Evolutionary conservation across 2,113 vertebrate species (phyloP).

Genomic region (Megalops atlanticus): DNA sequence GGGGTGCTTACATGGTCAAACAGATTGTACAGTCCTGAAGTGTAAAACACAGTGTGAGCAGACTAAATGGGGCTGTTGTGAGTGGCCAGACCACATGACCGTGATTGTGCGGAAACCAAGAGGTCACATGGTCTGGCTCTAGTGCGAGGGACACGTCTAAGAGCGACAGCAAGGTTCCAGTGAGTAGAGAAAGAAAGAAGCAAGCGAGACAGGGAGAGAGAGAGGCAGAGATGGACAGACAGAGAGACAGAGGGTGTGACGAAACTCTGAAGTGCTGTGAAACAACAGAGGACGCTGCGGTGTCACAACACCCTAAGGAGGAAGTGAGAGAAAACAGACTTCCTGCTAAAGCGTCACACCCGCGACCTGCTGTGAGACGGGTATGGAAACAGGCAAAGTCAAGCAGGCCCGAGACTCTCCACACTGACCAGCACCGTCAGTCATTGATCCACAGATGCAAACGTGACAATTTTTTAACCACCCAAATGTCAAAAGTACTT

Average conservation of each 20-base stretch:
- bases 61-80: neutral
- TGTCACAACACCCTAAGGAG: conserved; percentile 35
- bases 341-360: conserved; percentile 38
- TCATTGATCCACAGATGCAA: too few relatives aligned
- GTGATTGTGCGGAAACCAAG: conserved; percentile 18
- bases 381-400: conserved; percentile 3
- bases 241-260: neutral
- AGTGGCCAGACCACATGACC: neutral
- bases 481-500: too few relatives aligned
- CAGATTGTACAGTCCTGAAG: neutral
- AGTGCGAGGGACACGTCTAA: conserved; percentile 1
- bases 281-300: conserved; percentile 15
- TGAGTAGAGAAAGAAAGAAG: too few relatives aligned
- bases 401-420: too few relatives aligned
- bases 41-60: neutral
- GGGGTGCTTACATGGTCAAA: conserved; percentile 18
- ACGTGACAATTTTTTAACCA: too few relatives aligned
- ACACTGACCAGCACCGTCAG: too few relatives aligned
- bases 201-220: conserved; percentile 8
- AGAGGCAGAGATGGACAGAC: neutral
- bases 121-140: neutral
- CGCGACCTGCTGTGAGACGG: neutral
- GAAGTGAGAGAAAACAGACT: conserved; percentile 41
- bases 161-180: neutral
- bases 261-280: neutral